Evolutionary conservation across 1,140 invertebrate species (phyloP), one percentile per base, ranked within the genome.

Genomic region (Zaprionus ornatus): DNA sequence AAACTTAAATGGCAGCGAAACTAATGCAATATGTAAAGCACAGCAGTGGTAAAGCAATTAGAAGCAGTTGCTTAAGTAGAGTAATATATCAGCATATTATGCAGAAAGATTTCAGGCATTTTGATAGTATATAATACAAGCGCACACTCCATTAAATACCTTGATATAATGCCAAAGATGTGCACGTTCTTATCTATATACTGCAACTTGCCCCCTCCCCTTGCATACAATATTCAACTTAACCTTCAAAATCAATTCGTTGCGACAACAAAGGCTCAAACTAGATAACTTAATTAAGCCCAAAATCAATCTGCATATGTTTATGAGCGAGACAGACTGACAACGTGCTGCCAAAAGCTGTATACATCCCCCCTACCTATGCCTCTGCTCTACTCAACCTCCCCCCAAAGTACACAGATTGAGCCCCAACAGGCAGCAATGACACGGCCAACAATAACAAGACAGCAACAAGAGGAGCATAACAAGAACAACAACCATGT

Each of bases 261-360:
- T 64, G 48, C 42, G 72, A 52, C 56, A 74, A 82, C 79, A 69
- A 74, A 66, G 69, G 48, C 60, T 56, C 57, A 71, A 73, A 79
- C 27, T 71, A 80, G 73, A 72, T 86, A 86, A 87, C 77, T 77
- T 74, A 88, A 88, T 86, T 88, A 82, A 80, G 71, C 77, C 56
- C 69, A 80, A 86, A 74, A 82, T 88, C 84, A 88, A 88, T 88
- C 83, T 87, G 83, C 84, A 88, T 88, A 83, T 80, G 71, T 63
- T 62, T 69, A 52, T 83, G 62, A 54, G 60, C 40, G 61, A 10
- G 19, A 54, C 66, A 56, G 17, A 54, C 66, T 48, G 23, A 52
- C 66, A 74, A 69, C 52, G 66, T 68, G 71, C 50, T 74, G 72
- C 40, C 73, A 63, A 60, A 70, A 42, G 29, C 42, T 52, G 42